phyloP scores from a whole-genome alignment of 2,888 invertebrate species.

The Tigriopus californicus region DNA sequence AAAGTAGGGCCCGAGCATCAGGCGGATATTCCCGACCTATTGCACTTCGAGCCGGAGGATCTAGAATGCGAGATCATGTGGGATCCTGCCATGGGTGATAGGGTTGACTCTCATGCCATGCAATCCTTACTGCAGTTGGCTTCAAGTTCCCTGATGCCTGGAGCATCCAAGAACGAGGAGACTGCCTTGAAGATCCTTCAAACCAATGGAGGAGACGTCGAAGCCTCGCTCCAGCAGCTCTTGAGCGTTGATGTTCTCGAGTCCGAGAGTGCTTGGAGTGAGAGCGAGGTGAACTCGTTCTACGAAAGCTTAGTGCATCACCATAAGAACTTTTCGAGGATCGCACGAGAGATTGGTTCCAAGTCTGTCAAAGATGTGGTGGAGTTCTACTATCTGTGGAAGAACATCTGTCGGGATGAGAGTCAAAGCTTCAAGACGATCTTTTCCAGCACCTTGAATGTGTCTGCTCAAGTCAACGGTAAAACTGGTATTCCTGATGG shows the following conservation, averaged over 20 bases:
- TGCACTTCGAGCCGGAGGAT: not conserved
- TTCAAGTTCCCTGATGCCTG: not conserved
- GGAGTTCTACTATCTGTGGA: conserved; percentile 98
- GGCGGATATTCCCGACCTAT: conserved; percentile 1
- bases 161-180: not conserved
- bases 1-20: conserved; percentile 7
- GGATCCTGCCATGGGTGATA: not conserved
- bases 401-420: conserved; percentile 80
- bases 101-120: not conserved
- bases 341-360: conserved; percentile 38
- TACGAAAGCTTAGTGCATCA: conserved; percentile 1
- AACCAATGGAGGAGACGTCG: not conserved
- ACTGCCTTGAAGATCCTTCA: conserved; percentile 4
- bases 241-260: not conserved
- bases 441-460: not conserved
- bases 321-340: conserved; percentile 9
- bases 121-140: not conserved
- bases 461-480: no score
- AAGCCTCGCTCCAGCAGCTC: not conserved
- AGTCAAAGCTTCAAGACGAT: conserved; percentile 10
- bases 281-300: conserved; percentile 3
- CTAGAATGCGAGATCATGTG: not conserved
- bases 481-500: no score
- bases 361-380: conserved; percentile 78
- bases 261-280: not conserved